Evolutionary conservation across 2,797 vertebrate species (phyloP).

Genomic region (Oryzias dopingdopingensis): DNA sequence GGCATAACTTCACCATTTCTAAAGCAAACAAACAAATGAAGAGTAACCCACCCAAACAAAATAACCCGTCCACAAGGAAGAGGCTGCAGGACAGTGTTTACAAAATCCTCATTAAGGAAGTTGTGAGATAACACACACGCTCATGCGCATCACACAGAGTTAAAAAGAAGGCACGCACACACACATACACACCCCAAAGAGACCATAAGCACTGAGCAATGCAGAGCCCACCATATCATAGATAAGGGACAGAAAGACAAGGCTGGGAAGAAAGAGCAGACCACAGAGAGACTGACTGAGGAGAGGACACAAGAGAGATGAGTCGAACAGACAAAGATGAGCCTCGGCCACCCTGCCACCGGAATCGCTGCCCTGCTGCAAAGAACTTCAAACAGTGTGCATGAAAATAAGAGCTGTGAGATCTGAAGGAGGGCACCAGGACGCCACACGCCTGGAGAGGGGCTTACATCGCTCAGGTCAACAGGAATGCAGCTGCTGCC

Average conservation of each 20-base stretch:
- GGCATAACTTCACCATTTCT: conserved; percentile 66
- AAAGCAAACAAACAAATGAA: conserved; percentile 80
- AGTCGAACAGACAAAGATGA: conserved; percentile 75
- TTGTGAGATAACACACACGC: conserved; percentile 85
- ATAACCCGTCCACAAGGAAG: conserved; percentile 82
- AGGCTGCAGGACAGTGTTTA: conserved; percentile 91
- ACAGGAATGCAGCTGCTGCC: conserved; percentile 66
- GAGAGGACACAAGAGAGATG: conserved; percentile 79
- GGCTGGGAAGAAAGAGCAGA: conserved; percentile 65
- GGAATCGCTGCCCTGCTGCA: conserved; percentile 74
- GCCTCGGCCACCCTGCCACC: conserved; percentile 80
- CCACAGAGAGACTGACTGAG: conserved; percentile 60
- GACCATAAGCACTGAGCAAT: conserved; percentile 72
- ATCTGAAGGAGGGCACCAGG: conserved; percentile 46
- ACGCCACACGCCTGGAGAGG: conserved; percentile 28
- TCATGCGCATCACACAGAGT: conserved; percentile 66
- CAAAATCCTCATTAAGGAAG: conserved; percentile 99
- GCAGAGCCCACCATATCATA: conserved; percentile 86
- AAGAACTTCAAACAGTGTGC: conserved; percentile 75
- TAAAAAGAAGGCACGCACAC: conserved; percentile 48
- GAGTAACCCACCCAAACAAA: conserved; percentile 80
- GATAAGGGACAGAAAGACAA: conserved; percentile 89
- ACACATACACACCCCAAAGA: conserved; percentile 56
- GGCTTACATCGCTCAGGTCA: conserved; percentile 77
- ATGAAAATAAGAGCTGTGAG: conserved; percentile 74